A percentile compares a stretch with the other conserved stretches of the same genome.
phyloP scores from a whole-genome alignment of 1,140 invertebrate species.

The Scaptomyza montana region DNA sequence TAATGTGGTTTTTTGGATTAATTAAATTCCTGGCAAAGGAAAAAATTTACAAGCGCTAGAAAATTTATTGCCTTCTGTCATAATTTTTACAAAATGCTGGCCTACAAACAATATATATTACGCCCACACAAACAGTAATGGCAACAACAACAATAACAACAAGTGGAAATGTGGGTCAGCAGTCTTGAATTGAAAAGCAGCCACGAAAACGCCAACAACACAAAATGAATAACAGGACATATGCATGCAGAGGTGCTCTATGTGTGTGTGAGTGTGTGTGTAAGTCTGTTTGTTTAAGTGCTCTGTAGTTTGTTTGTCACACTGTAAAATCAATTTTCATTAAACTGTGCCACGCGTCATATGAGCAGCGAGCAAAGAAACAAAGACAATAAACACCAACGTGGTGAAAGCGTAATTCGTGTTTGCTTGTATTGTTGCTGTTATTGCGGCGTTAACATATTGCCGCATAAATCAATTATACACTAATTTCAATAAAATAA shows the following conservation, averaged over 20 bases:
- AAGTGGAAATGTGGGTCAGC: conserved; percentile 70
- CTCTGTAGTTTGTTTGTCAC: conserved; percentile 56
- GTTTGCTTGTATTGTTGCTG: conserved; percentile 5
- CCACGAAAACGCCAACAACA: conserved; percentile 53
- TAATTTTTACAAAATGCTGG: conserved; percentile 53
- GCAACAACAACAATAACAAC: conserved; percentile 13
- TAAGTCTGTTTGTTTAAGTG: conserved; percentile 13
- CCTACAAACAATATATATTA: conserved; percentile 19
- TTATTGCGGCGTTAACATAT: conserved; percentile 56
- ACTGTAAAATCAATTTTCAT: conserved; percentile 81
- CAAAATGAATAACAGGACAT: conserved; percentile 33
- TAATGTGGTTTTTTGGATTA: conserved; percentile 36
- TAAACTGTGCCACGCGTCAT: conserved; percentile 69
- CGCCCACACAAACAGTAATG: conserved; percentile 37
- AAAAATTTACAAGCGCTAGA: conserved; percentile 41
- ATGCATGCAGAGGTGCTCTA: conserved; percentile 8
- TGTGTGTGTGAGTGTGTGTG: background rate
- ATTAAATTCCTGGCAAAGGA: conserved; percentile 55
- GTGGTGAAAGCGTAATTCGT: conserved; percentile 34
- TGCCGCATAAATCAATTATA: conserved; percentile 76
- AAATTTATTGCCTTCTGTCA: conserved; percentile 57
- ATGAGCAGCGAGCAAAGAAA: conserved; percentile 71
- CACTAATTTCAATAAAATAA: conserved; percentile 71
- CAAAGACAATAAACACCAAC: conserved; percentile 35
- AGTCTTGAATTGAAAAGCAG: conserved; percentile 72